phyloP scores from a whole-genome alignment of 2,888 invertebrate genomes.

The Mythimna ferrago region DNA sequence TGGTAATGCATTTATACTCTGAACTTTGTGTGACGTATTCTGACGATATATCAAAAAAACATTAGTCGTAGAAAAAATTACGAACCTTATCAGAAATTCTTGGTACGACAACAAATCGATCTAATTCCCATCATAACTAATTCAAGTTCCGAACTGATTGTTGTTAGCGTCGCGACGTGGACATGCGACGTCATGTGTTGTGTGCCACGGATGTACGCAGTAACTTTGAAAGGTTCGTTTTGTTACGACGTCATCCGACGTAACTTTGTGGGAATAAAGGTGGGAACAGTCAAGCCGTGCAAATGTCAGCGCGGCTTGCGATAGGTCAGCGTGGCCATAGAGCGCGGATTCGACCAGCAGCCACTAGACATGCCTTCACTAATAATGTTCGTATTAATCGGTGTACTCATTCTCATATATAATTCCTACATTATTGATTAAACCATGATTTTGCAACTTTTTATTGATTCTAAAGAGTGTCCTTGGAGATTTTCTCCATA shows the following conservation, averaged over 20 bases:
- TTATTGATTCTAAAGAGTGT: no score
- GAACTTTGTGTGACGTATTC: background rate
- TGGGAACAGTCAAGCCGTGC: slow-evolving; percentile 32
- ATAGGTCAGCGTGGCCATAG: slow-evolving; percentile 42
- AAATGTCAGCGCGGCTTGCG: slow-evolving; percentile 46
- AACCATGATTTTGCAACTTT: no score
- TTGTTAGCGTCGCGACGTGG: background rate
- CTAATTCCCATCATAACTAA: slow-evolving; percentile 24
- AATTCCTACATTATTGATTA: no score
- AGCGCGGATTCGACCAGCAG: background rate
- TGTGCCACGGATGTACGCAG: background rate
- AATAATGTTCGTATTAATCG: background rate
- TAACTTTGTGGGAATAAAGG: slow-evolving; percentile 20
- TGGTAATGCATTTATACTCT: no score
- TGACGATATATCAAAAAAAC: background rate
- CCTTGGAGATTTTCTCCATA: no score
- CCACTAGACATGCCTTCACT: background rate
- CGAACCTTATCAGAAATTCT: background rate
- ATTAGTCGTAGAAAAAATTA: background rate
- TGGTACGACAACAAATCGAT: slow-evolving; percentile 12
- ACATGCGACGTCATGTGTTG: slow-evolving; percentile 7
- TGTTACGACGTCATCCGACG: slow-evolving; percentile 3
- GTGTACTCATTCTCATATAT: no score
- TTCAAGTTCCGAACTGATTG: slow-evolving; percentile 19
- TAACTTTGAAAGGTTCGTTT: slow-evolving; percentile 5